A percentile compares a stretch with the other conserved stretches of the same genome.
Conservation (phyloP, 2,113 vertebrate species). For the Oxyruncus cristatus region DNA sequence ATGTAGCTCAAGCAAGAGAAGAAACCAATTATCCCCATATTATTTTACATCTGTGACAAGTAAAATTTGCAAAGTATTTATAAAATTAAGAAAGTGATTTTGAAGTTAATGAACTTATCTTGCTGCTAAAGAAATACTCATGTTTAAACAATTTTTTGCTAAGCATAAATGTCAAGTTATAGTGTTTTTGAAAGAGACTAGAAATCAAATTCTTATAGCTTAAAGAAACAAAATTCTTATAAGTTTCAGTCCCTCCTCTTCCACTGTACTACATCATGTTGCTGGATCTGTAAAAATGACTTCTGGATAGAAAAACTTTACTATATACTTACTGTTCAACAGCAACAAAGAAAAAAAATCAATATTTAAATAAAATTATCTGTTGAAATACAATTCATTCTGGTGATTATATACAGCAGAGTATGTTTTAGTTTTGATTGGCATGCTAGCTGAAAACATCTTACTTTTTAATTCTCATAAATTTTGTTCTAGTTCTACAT, state of each 20-base stretch:
- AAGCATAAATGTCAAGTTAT: neutral
- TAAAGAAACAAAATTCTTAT: neutral
- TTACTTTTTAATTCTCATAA: neutral
- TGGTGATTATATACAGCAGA: neutral
- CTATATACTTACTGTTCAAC: neutral
- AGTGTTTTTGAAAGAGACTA: neutral
- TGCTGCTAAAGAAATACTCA: neutral
- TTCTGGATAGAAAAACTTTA: neutral
- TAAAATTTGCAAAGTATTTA: neutral
- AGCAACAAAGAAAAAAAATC: neutral
- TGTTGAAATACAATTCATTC: neutral
- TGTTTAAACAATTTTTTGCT: neutral
- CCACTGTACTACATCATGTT: neutral
- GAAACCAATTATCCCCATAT: neutral
- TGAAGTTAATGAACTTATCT: neutral
- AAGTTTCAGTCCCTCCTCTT: neutral
- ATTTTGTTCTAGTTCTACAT: neutral
- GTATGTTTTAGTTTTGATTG: neutral
- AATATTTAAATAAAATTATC: neutral
- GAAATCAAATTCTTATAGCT: neutral
- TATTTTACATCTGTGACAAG: neutral
- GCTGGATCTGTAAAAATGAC: neutral
- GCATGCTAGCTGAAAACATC: neutral
- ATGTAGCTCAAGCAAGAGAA: neutral
- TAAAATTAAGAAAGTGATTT: neutral